Evolutionary conservation across 2,888 invertebrate species (phyloP), one percentile per base, ranked within the genome.

Genomic region (Athalia circularis): DNA sequence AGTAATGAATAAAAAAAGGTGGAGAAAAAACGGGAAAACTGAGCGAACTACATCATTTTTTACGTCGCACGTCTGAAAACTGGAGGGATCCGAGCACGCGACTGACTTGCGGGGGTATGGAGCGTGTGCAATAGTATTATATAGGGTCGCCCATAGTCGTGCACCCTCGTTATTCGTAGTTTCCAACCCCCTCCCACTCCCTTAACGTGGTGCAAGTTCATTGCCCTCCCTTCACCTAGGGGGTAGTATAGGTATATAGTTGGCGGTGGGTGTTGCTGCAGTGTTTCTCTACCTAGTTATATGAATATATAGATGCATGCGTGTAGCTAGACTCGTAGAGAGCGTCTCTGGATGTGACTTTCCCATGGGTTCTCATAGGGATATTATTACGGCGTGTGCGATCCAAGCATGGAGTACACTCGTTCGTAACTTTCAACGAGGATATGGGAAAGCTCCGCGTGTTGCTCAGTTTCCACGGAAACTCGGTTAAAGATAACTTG

Each of bases 81-180:
- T 29, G 29, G 29, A 29, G 29, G 29, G 29, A 29, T 29, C 29
- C 29, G 29, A 29, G 29, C 29, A 29, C 29, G 29, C 29, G 29
- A 29, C 29, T 29, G 29, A 29, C 29, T 29, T 29, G 29, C 29
- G 2, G 29, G 29, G 29, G 4, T 13, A 4, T 15, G 47, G 5
- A n/a, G 45, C 52, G 47, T 57, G 15, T 11, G 9, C 9, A 59
- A 29, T 11, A 5, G 57, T 45, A 15, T 72, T 59, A 52, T 59
- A 47, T 29, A 29, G 29, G 15, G 45, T 5, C 15, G n/a, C 7
- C 43, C 72, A n/a, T 47, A 57, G 57, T 50, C 43, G 29, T 45
- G n/a, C 47, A 45, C 72, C 59, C 72, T 59, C 59, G 59, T 72
- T 72, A 72, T 72, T 72, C 5, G 72, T 59, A 7, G 59, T 59